A percentile compares a stretch with the other conserved stretches of the same genome.
phyloP scores from a whole-genome alignment of 2,113 vertebrate genomes.

The Ceyx cyanopectus region DNA sequence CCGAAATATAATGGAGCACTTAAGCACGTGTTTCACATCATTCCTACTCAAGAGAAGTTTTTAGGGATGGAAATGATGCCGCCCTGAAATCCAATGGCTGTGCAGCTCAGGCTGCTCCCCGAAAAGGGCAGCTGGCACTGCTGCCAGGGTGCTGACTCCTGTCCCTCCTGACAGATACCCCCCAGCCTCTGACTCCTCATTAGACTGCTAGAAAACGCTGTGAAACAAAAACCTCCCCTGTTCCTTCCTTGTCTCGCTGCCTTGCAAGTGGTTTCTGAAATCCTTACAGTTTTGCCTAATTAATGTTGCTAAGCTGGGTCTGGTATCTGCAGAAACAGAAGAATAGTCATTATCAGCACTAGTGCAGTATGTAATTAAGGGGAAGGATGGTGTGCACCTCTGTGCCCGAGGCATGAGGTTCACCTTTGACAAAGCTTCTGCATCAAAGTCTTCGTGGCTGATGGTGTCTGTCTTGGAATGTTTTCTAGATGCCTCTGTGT shows the following conservation, averaged over 20 bases:
- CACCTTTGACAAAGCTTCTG: not conserved
- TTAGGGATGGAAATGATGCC: not conserved
- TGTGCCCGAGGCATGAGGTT: not conserved
- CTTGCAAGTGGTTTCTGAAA: not conserved
- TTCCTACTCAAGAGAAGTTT: not conserved
- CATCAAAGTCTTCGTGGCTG: not conserved
- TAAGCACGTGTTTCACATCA: not conserved
- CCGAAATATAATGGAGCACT: not conserved
- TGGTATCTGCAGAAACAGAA: not conserved
- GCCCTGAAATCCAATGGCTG: not conserved
- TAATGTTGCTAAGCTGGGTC: not conserved
- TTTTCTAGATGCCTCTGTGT: not conserved
- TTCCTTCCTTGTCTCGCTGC: not conserved
- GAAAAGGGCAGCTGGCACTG: rapidly evolving
- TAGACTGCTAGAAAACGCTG: not conserved
- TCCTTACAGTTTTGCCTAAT: not conserved
- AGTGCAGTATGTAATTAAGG: not conserved
- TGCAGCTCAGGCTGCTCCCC: not conserved
- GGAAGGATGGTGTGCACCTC: not conserved
- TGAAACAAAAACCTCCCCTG: not conserved
- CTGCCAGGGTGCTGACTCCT: not conserved
- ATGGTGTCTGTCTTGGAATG: not conserved
- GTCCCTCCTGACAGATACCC: not conserved
- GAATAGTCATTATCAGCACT: not conserved
- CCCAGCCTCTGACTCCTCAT: not conserved